These are phyloP conservation scores for Condylura cristata DNA, from an alignment of 2,113 vertebrate species.

Conservation along the genomic window DNA sequence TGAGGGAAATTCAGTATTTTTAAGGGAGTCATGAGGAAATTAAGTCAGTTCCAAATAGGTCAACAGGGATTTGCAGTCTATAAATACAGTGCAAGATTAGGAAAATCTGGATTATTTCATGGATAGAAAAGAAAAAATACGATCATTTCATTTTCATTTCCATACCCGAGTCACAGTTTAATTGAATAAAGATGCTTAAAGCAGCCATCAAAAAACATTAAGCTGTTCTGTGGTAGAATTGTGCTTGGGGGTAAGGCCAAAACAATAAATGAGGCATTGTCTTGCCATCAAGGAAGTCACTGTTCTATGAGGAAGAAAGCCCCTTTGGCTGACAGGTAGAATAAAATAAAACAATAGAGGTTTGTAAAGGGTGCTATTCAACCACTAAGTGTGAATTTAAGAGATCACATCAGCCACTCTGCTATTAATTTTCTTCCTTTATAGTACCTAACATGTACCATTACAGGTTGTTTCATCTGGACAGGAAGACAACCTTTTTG, in stretches of 20 bases:
- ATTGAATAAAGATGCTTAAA: slow-evolving; percentile 44
- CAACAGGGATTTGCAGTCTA: neutral
- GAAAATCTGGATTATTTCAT: slow-evolving; percentile 33
- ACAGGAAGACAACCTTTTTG: neutral
- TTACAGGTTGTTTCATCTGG: neutral
- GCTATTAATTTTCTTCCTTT: neutral
- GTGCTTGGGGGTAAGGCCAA: neutral
- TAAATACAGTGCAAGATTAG: neutral
- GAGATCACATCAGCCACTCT: neutral
- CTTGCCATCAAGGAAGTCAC: slow-evolving; percentile 40
- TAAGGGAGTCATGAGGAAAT: neutral
- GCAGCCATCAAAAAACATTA: neutral
- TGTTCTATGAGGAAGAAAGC: neutral
- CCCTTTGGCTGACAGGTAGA: neutral
- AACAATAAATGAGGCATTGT: neutral
- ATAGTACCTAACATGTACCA: neutral
- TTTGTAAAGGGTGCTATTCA: neutral
- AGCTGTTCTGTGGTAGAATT: neutral
- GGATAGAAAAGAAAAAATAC: neutral
- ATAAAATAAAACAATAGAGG: neutral
- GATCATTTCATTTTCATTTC: slow-evolving; percentile 30
- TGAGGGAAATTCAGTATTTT: neutral
- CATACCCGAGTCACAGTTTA: neutral
- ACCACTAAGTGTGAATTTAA: slow-evolving; percentile 22
- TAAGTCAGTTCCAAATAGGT: neutral